Base-by-base conservation (phyloP, 2,888 invertebrate genomes). In the Xestia ashworthii region DNA sequence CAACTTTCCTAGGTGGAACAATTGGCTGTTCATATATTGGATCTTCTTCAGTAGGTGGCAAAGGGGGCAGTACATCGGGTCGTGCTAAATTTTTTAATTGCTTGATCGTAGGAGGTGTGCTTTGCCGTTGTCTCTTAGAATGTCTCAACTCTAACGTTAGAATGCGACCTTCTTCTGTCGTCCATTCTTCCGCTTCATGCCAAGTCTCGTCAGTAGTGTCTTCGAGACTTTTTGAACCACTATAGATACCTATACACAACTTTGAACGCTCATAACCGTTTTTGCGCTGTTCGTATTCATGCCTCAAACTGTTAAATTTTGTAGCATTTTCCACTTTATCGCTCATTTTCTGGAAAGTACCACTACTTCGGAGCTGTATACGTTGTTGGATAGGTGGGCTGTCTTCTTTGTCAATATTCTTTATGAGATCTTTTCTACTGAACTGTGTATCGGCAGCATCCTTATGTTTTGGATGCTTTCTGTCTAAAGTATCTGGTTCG, bases 401-500 rank as follows among this genome's bases (percentile, higher is more conserved):
- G 66, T 89, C 90, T 65, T 90, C 90, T 58, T 83, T 89, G 69
- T 94, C 92, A 44, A 95, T 91, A 86, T 92, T 93, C 82, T 93
- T 93, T 12, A 94, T 88, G 3, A 96, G 88, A 82, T 94, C 92
- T 86, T 91, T 95, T 82, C 95, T 93, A 77, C 95, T 95, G 64
- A 94, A 95, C 50, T 94, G 93, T 65, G 89, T 87, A 75, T 94
- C 94, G 46, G 90, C 79, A 46, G 88, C 83, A 78, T 93, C 93
- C 90, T 94, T 96, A 58, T 95, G 93, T 89, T 96, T 96, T 3
- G 91, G 97, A 65, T 98, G 98, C 91, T 98, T 98, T 46, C 98
- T 97, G 90, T 99, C 99, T 76, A 99, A 95, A 0, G 99, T 99
- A 86, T 99, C 98, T 0, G 98, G 98, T 92, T 99, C 99, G 89